phyloP scores from a whole-genome alignment of 2,888 invertebrate species.

The Scaptomyza tumidula region DNA sequence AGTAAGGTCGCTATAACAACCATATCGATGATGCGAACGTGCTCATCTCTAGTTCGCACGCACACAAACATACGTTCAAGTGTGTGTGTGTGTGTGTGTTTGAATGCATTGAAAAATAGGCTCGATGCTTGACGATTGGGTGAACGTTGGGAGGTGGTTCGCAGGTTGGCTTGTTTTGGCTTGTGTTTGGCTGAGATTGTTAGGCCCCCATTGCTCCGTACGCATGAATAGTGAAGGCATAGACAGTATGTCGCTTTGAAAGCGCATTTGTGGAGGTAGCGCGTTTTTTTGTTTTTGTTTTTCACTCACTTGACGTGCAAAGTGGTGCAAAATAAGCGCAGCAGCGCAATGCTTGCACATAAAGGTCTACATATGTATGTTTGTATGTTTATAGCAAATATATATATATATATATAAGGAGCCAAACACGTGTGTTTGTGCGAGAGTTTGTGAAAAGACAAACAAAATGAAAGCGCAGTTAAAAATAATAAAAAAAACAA shows the following conservation, averaged over 20 bases:
- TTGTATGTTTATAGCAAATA: slow-evolving; percentile 1
- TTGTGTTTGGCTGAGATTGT: slow-evolving; percentile 11
- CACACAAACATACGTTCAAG: slow-evolving; percentile 2
- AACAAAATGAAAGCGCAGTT: slow-evolving; percentile 72
- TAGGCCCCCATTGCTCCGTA: slow-evolving; percentile 10
- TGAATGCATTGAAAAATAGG: slow-evolving; percentile 42
- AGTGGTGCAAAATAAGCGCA: slow-evolving; percentile 74
- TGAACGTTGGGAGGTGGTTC: slow-evolving; percentile 8
- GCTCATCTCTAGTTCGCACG: slow-evolving; percentile 53
- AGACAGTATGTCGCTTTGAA: slow-evolving; percentile 66
- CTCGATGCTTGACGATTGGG: slow-evolving; percentile 5
- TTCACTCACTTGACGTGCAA: slow-evolving; percentile 78
- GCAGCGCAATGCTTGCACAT: slow-evolving; percentile 35
- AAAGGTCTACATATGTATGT: slow-evolving; percentile 41
- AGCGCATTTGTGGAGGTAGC: slow-evolving; percentile 61
- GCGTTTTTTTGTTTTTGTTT: slow-evolving; percentile 19
- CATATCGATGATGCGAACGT: slow-evolving; percentile 51
- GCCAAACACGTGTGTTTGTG: slow-evolving; percentile 3
- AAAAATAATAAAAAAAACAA: slow-evolving; percentile 18
- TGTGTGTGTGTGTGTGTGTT: neutral
- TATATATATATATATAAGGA: neutral
- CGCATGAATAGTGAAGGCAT: slow-evolving; percentile 56
- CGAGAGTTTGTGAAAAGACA: slow-evolving; percentile 51
- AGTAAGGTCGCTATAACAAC: slow-evolving; percentile 32
- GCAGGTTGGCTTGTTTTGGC: slow-evolving; percentile 1